phyloP scores from a whole-genome alignment of 2,888 invertebrate genomes.

The Aradus depressus region DNA sequence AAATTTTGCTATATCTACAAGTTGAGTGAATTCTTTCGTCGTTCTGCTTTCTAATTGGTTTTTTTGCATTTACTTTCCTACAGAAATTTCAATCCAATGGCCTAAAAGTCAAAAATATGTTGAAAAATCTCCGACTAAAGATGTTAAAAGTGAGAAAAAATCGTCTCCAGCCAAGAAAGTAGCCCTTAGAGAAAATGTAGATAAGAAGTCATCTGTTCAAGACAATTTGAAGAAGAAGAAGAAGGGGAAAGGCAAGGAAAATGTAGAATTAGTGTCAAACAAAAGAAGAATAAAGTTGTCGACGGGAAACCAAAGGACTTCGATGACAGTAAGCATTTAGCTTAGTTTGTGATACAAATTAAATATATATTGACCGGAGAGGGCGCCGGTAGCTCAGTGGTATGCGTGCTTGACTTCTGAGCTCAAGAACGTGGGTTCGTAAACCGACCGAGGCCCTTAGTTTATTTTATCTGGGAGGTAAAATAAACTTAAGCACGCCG shows the following conservation, averaged over 20 bases:
- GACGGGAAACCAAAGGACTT: constrained; percentile 58
- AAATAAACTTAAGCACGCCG: too few species aligned
- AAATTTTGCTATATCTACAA: background rate
- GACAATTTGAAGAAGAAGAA: constrained; percentile 30
- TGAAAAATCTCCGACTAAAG: constrained; percentile 29
- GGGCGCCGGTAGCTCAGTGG: too few species aligned
- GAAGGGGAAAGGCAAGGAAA: constrained; percentile 49
- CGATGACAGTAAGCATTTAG: constrained; percentile 47
- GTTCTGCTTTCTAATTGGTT: background rate
- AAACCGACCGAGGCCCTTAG: too few species aligned
- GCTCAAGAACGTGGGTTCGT: too few species aligned
- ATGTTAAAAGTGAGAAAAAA: constrained; percentile 28
- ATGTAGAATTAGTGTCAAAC: constrained; percentile 39
- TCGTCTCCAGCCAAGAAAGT: constrained; percentile 23
- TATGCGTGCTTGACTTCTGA: too few species aligned
- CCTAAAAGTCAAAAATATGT: constrained; percentile 31
- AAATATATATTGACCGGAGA: too few species aligned
- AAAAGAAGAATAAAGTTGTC: constrained; percentile 49
- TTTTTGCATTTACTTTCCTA: constrained; percentile 15
- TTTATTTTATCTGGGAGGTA: too few species aligned
- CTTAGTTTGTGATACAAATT: background rate
- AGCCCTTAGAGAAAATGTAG: constrained; percentile 28
- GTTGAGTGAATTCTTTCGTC: background rate
- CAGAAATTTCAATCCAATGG: constrained; percentile 34
- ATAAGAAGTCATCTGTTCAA: constrained; percentile 22